These are phyloP conservation scores for Oncorhynchus tshawytscha DNA, from an alignment of 2,113 vertebrate genomes.

Conservation along the genomic window DNA sequence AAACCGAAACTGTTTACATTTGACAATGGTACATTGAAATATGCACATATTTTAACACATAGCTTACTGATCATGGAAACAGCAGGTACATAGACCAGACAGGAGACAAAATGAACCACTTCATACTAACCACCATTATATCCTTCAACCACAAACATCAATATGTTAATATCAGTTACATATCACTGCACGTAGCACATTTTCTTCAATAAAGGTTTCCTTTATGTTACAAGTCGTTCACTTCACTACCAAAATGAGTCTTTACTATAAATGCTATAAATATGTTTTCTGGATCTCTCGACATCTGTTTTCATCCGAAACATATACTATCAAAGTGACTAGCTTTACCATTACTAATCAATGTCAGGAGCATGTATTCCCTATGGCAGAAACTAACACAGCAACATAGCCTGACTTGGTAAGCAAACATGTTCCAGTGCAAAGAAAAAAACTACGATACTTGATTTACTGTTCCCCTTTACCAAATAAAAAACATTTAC, in stretches of 20 bases:
- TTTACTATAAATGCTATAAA: neutral
- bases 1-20: no score
- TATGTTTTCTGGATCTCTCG: neutral
- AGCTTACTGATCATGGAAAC: no score
- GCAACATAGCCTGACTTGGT: neutral
- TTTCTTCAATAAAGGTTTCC: neutral
- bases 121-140: no score
- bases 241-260: neutral
- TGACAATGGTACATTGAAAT: no score
- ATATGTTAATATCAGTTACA: no score
- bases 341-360: neutral
- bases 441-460: neutral
- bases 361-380: neutral
- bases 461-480: neutral
- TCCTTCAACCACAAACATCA: no score
- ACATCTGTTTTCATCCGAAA: neutral
- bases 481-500: neutral
- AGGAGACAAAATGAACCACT: no score
- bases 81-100: no score
- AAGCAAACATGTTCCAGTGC: neutral
- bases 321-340: neutral
- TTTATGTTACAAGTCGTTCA: neutral
- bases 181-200: no score
- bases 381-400: neutral
- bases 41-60: no score